Evolutionary conservation across 2,113 vertebrate genomes (phyloP).

Genomic region (Oryzias celebensis): DNA sequence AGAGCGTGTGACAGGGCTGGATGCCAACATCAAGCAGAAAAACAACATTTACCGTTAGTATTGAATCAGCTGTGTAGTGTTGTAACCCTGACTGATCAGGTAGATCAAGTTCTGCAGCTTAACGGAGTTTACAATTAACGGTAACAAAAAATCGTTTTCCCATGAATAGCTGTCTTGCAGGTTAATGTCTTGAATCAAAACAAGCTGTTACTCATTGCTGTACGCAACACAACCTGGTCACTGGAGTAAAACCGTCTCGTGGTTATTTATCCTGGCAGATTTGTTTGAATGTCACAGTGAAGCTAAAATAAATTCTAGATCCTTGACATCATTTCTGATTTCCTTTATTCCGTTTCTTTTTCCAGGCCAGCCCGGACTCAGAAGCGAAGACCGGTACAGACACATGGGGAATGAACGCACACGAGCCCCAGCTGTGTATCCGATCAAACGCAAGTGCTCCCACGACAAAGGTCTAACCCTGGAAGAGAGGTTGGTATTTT

Average conservation of each 20-base stretch:
- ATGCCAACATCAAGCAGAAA: conserved; percentile 62
- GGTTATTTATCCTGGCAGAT: background rate
- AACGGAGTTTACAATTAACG: conserved; percentile 78
- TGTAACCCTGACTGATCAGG: conserved; percentile 70
- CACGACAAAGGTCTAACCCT: conserved; percentile 67
- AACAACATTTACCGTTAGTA: conserved; percentile 80
- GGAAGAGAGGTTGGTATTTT: conserved; percentile 70
- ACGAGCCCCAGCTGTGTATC: conserved; percentile 62
- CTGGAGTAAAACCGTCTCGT: background rate
- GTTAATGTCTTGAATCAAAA: conserved; percentile 59
- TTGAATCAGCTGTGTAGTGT: conserved; percentile 74
- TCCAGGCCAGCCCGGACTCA: conserved; percentile 78
- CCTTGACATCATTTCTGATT: conserved; percentile 1
- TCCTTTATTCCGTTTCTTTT: background rate
- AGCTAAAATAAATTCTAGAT: background rate
- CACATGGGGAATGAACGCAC: conserved; percentile 73
- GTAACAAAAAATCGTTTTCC: conserved; percentile 66
- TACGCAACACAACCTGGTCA: conserved; percentile 5
- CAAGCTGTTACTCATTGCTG: conserved; percentile 45
- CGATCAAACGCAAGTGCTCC: conserved; percentile 75
- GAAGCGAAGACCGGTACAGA: conserved; percentile 78
- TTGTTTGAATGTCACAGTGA: background rate
- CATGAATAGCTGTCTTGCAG: conserved; percentile 60
- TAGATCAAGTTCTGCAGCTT: conserved; percentile 73
- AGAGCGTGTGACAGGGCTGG: conserved; percentile 30